Conservation (phyloP, 2,797 vertebrate genomes). For the Bovichtus variegatus region DNA sequence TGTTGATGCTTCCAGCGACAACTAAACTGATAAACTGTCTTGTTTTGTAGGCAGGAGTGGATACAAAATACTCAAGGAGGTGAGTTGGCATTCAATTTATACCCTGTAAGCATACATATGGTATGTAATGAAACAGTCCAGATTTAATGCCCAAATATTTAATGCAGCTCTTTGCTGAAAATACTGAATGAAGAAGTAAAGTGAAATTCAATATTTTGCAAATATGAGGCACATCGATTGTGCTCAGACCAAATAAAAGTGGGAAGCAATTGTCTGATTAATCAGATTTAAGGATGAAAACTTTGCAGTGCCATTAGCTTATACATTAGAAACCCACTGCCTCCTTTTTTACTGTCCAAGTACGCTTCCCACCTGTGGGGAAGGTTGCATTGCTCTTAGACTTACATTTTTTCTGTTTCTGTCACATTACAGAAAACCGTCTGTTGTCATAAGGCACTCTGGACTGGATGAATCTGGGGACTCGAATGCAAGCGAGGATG, state of each 20-base stretch:
- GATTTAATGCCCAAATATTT: background rate
- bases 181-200: background rate
- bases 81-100: constrained; percentile 68
- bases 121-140: background rate
- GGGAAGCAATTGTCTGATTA: background rate
- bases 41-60: constrained; percentile 84
- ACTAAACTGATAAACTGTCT: constrained; percentile 20
- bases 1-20: background rate
- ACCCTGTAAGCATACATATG: background rate
- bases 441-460: constrained; percentile 93
- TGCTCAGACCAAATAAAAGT: background rate
- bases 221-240: background rate
- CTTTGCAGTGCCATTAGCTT: background rate
- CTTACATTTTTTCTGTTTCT: background rate
- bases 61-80: constrained; percentile 92
- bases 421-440: constrained; percentile 90
- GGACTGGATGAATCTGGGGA: constrained; percentile 93
- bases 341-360: background rate
- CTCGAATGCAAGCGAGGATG: constrained; percentile 88
- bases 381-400: background rate
- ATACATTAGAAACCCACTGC: background rate
- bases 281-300: background rate
- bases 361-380: background rate
- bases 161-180: background rate
- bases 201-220: background rate